These are phyloP conservation scores for Pogonomyrmex californicus DNA, from an alignment of 1,140 invertebrate genomes.

Conservation along the genomic window DNA sequence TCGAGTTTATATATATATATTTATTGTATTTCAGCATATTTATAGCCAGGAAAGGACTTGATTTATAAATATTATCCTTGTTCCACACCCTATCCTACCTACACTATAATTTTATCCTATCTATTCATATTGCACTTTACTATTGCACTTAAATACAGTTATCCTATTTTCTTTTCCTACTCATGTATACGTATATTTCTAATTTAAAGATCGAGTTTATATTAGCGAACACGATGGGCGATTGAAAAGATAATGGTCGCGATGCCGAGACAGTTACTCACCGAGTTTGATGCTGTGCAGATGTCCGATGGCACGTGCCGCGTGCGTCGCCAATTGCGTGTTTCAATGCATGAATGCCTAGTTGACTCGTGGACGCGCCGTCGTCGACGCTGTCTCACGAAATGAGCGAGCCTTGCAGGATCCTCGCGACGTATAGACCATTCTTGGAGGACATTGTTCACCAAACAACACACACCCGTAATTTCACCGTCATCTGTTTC, in stretches of 20 bases:
- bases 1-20: too few relatives aligned
- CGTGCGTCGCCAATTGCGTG: not conserved
- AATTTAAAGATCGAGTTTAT: not conserved
- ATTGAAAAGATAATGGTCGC: not conserved
- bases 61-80: too few relatives aligned
- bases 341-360: not conserved
- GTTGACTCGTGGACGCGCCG: not conserved
- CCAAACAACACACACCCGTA: not conserved
- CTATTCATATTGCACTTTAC: too few relatives aligned
- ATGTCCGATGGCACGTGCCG: constrained; percentile 30
- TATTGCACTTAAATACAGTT: too few relatives aligned
- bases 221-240: not conserved
- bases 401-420: not conserved
- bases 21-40: too few relatives aligned
- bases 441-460: not conserved
- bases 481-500: constrained; percentile 17
- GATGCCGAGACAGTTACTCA: constrained; percentile 38
- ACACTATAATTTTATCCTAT: too few relatives aligned
- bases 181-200: too few relatives aligned
- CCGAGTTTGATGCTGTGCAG: constrained; percentile 31
- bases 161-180: too few relatives aligned
- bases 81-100: too few relatives aligned
- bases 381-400: not conserved
- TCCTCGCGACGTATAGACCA: not conserved
- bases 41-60: too few relatives aligned